phyloP scores from a whole-genome alignment of 1,140 invertebrate genomes.

The Chironomus striatipennis region DNA sequence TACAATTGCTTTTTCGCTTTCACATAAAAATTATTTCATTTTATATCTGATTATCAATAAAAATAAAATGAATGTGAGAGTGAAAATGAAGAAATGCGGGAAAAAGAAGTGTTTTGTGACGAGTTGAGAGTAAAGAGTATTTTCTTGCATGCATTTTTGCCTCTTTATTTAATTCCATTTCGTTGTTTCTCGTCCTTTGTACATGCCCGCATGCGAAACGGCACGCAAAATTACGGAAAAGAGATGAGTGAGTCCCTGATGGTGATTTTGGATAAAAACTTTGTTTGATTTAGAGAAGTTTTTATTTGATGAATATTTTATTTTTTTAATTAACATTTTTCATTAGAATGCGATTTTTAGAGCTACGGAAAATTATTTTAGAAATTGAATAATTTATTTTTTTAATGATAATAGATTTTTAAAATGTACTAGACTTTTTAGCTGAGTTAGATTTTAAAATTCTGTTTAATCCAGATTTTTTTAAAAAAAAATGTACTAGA shows the following conservation, averaged over 20 bases:
- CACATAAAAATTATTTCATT: slow-evolving; percentile 1
- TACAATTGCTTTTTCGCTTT: slow-evolving; percentile 12
- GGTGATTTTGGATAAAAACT: too few relatives aligned
- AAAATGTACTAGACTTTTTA: too few relatives aligned
- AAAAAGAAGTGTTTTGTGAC: neutral
- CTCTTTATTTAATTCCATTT: neutral
- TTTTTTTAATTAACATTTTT: too few relatives aligned
- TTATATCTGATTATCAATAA: slow-evolving; percentile 23
- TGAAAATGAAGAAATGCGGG: neutral
- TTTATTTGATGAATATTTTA: too few relatives aligned
- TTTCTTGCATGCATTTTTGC: neutral
- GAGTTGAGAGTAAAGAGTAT: neutral
- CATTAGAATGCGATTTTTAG: too few relatives aligned
- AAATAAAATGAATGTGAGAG: slow-evolving; percentile 12
- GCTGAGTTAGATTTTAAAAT: too few relatives aligned
- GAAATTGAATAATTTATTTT: too few relatives aligned
- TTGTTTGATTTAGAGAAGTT: too few relatives aligned
- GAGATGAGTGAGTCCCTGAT: neutral
- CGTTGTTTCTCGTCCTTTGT: neutral
- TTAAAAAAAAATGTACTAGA: too few relatives aligned
- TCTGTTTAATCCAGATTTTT: too few relatives aligned
- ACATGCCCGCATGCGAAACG: neutral
- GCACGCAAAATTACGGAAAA: neutral
- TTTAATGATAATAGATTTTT: too few relatives aligned
- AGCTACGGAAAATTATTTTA: too few relatives aligned